phyloP scores from a whole-genome alignment of 2,888 invertebrate genomes.

The Leptopterna dolabrata region DNA sequence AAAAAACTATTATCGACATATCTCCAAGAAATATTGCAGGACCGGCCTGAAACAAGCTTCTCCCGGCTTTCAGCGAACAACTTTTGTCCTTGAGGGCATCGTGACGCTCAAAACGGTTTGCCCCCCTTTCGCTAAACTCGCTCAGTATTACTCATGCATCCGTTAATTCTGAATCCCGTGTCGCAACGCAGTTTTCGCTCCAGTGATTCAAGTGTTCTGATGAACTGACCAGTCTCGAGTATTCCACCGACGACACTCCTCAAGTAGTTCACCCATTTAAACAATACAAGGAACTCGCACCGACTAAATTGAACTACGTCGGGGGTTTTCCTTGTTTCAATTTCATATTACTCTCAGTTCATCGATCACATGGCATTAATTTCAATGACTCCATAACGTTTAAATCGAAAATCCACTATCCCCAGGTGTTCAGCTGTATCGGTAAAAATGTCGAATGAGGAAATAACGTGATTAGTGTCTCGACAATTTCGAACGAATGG shows the following conservation, averaged over 20 bases:
- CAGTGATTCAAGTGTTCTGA: background rate
- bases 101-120: background rate
- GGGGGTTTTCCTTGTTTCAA: too few relatives aligned
- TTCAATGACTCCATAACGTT: too few relatives aligned
- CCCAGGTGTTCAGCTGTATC: too few relatives aligned
- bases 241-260: background rate
- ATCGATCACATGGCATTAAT: too few relatives aligned
- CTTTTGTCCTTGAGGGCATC: slow-evolving; percentile 1
- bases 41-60: background rate
- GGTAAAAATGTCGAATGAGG: too few relatives aligned
- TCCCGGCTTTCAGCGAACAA: background rate
- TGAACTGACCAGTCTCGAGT: background rate
- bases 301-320: too few relatives aligned
- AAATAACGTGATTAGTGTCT: too few relatives aligned
- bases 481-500: too few relatives aligned
- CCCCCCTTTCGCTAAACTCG: background rate
- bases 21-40: background rate
- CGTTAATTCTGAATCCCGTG: background rate
- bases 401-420: too few relatives aligned
- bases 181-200: background rate
- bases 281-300: background rate
- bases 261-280: background rate
- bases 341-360: too few relatives aligned
- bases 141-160: background rate
- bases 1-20: background rate